A percentile compares a stretch with the other conserved stretches of the same genome.
Evolutionary conservation across 2,797 vertebrate species (phyloP).

Genomic region (Liasis olivaceus): DNA sequence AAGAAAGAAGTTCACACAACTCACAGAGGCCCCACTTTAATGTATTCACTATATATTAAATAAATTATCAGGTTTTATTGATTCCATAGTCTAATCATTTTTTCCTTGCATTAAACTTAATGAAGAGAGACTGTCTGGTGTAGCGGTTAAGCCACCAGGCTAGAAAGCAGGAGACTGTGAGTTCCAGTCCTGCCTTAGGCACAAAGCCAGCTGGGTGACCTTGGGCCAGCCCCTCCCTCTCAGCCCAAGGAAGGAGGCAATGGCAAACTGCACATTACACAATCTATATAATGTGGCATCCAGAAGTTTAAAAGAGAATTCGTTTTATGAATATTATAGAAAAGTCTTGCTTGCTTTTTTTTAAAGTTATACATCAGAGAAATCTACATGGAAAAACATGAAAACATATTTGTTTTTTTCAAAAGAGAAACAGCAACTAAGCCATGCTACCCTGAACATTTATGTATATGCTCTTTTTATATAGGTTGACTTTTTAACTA

Average conservation of each 20-base stretch:
- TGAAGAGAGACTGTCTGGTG: background rate
- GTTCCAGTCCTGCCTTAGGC: background rate
- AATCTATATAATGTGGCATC: background rate
- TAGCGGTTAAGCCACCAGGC: background rate
- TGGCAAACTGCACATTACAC: background rate
- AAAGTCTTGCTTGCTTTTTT: background rate
- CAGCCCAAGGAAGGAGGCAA: background rate
- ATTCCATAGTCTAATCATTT: background rate
- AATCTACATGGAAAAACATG: background rate
- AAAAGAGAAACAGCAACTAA: background rate
- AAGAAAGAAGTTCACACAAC: too few species aligned
- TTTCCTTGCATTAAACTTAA: background rate
- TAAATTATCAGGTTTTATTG: too few species aligned
- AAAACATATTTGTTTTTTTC: too few species aligned
- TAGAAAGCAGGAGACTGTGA: background rate
- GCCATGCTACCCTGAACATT: background rate
- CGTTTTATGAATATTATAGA: background rate
- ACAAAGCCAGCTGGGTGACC: background rate
- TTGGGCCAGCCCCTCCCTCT: background rate
- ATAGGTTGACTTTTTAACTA: too few species aligned
- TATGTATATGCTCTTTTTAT: too few species aligned
- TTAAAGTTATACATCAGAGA: background rate
- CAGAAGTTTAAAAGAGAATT: background rate
- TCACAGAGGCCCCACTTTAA: too few species aligned
- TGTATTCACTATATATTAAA: too few species aligned